Base-by-base conservation (phyloP, 1,140 invertebrate species). In the Drosophila sechellia region DNA sequence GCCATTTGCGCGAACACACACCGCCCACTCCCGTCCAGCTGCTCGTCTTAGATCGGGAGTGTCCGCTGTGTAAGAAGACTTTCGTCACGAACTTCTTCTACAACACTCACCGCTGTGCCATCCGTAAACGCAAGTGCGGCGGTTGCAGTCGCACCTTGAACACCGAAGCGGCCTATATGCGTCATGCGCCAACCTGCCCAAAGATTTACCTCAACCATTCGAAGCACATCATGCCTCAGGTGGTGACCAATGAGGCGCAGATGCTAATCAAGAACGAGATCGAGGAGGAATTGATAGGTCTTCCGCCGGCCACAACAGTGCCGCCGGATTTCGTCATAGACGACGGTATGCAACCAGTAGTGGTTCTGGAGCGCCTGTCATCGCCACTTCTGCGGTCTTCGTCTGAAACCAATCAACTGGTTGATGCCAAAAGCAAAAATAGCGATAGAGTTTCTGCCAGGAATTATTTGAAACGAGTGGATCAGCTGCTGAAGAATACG, bases 81-180 rank as follows among this genome's bases (percentile, higher is more conserved):
- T 92, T 84, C 56, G 15, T 83, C 42, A 92, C 91, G 5, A 91
- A 91, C 45, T 92, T 58, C 54, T 81, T 92, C 6, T 92, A 84
- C 45, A 90, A 92, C 50, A 90, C 77, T 27, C 91, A 92, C 75
- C 64, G 64, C n/a, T 92, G 91, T 79, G 84, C 91, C 27, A 73
- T 90, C 12, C 76, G 68, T 12, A 81, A 85, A 11, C 83, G 76
- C 46, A 72, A 76, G 39, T 92, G 91, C 58, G 89, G 81, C 12
- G 90, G 89, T 37, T 92, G 91, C 64, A 90, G 70, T 66, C 77
- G 79, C 5, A 10, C 46, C 4, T 35, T 90, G 3, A 70, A 56
- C 22, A 78, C 48, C 5, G 87, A 92, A 35, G 31, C 42, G 1
- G 77, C 86, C 40, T 90, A 81, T 39, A 75, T 90, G 69, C 69